Base-by-base conservation (phyloP, 1,140 invertebrate species). In the Panulirus ornatus region DNA sequence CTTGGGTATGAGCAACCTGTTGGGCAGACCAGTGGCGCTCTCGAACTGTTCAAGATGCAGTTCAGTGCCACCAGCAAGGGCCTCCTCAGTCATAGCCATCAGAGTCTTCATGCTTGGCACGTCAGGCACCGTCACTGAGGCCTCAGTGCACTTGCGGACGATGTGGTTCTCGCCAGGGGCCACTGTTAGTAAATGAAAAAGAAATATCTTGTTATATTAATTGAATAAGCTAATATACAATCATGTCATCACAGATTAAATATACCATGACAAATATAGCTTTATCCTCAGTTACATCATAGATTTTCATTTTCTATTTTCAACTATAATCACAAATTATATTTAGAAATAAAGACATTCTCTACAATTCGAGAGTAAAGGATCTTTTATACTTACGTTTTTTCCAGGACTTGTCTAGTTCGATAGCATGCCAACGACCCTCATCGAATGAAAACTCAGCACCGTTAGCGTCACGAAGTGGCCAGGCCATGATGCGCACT, bases 231-330 rank as follows among this genome's bases (percentile, higher is more conserved):
- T 47, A 47, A 6, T 6, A 6, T 47, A 47, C 14, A 47, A 47
- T 14, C 14, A 47, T 47, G 14, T 6, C 5, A 6, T 14, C 44
- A 47, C 5, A 47, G 5, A 47, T 47, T 14, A 47, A 47, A 5
- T 47, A 47, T 47, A 47, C 44, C 44, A 47, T 47, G 44, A 47
- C 5, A 47, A 47, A 47, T 47, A 6, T 6, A 6, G 44, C 44
- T 47, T 47, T 47, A 5, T 47, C 5, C 5, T 47, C 44, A 6
- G 44, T 47, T 5, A 5, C 14, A 6, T 47, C 44, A 6, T 47
- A 11, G 14, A 47, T 93, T 84, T 95, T 94, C 1, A 2, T 2
- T 22, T 22, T 63, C 27, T 22, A 63, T 63, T 22, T 63, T 2
- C 2, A 63, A 63, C 58, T 22, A 63, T 22, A 63, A 63, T 22